Percentiles rank a stretch among this genome's conserved stretches.
phyloP scores from a whole-genome alignment of 1,140 invertebrate species.

The Druon quercuslanigerum region DNA sequence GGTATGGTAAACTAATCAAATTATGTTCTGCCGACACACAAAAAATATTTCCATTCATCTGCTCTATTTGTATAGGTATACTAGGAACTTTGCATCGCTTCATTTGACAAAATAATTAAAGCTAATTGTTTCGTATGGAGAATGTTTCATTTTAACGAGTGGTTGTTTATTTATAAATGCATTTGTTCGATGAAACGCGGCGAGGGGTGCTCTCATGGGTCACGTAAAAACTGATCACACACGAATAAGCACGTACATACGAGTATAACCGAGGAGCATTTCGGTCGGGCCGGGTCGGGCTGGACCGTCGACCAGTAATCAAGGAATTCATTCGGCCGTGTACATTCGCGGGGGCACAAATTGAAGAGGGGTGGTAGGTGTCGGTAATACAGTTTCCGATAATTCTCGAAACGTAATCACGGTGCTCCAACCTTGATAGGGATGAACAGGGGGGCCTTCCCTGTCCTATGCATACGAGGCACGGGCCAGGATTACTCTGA shows the following conservation, averaged over 20 bases:
- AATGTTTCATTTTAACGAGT: too few relatives aligned
- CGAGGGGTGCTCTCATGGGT: too few relatives aligned
- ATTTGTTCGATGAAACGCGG: too few relatives aligned
- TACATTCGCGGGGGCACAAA: not conserved
- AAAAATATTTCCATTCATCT: too few relatives aligned
- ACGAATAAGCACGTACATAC: not conserved
- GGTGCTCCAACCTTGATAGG: slow-evolving; percentile 34
- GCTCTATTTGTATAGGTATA: too few relatives aligned
- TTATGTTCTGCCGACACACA: too few relatives aligned
- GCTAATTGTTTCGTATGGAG: too few relatives aligned
- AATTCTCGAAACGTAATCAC: slow-evolving; percentile 49
- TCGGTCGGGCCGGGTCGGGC: not conserved
- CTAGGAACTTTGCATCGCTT: too few relatives aligned
- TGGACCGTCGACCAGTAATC: not conserved
- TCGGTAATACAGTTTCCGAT: slow-evolving; percentile 50
- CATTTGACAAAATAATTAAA: too few relatives aligned
- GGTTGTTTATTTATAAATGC: too few relatives aligned
- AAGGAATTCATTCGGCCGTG: slow-evolving; percentile 12
- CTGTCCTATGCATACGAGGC: slow-evolving; percentile 43
- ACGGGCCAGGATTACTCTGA: slow-evolving; percentile 52
- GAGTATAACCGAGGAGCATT: not conserved
- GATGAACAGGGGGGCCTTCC: slow-evolving; percentile 41
- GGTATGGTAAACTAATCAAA: too few relatives aligned
- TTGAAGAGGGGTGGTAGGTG: slow-evolving; percentile 41
- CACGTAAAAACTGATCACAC: too few relatives aligned